Evolutionary conservation across 1,140 invertebrate genomes (phyloP).

Genomic region (Drosophila albomicans): DNA sequence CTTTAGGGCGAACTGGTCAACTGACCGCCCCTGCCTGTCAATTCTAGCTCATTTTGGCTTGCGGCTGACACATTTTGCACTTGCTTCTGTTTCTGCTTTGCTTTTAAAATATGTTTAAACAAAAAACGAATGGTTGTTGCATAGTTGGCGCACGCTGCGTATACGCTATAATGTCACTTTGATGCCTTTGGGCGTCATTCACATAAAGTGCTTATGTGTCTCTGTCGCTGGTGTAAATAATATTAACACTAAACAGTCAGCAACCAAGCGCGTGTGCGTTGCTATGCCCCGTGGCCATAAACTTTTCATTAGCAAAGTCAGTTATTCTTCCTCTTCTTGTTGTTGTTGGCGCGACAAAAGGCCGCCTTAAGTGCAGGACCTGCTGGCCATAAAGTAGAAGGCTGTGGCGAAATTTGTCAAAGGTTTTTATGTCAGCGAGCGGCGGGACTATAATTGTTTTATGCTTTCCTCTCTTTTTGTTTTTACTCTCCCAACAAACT

Average conservation of each 20-base stretch:
- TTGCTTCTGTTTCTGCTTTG: constrained; percentile 44
- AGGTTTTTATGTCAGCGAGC: constrained; percentile 74
- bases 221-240: constrained; percentile 75
- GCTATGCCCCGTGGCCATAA: constrained; percentile 67
- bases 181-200: constrained; percentile 76
- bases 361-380: constrained; percentile 52
- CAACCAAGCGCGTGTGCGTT: constrained; percentile 10
- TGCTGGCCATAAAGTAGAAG: constrained; percentile 39
- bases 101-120: constrained; percentile 69
- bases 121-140: constrained; percentile 49
- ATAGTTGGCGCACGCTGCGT: constrained; percentile 57
- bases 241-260: constrained; percentile 71
- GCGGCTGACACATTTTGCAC: constrained; percentile 59
- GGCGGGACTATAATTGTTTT: constrained; percentile 80
- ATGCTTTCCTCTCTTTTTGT: constrained; percentile 62
- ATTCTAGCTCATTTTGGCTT: constrained; percentile 53
- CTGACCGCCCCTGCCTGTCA: constrained; percentile 20
- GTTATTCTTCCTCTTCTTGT: constrained; percentile 27
- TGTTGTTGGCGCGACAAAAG: constrained; percentile 59
- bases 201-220: constrained; percentile 78
- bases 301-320: constrained; percentile 81
- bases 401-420: constrained; percentile 68
- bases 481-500: constrained; percentile 77
- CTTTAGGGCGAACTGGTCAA: constrained; percentile 14
- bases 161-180: constrained; percentile 74